phyloP scores from a whole-genome alignment of 2,797 vertebrate genomes.

The Nannoperca obscura region DNA sequence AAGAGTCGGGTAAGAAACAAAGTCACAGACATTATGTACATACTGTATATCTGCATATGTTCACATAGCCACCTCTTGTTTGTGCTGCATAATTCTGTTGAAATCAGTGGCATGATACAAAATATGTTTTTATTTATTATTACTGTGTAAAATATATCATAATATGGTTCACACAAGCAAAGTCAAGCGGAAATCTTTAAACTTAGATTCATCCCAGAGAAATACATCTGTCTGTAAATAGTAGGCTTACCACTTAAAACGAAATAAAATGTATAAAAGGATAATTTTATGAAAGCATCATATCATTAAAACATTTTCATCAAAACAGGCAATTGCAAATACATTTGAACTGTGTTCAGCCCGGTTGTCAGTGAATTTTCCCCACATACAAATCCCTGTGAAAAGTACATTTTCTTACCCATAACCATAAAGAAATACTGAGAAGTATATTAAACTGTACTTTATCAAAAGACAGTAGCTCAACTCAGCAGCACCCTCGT shows the following conservation, averaged over 20 bases:
- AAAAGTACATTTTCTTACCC: neutral
- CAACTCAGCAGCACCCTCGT: neutral
- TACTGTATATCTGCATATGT: neutral
- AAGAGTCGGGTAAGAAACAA: slow-evolving; percentile 93
- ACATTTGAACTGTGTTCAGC: neutral
- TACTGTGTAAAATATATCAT: neutral
- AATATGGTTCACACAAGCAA: neutral
- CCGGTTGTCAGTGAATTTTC: neutral
- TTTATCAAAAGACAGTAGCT: neutral
- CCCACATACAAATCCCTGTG: neutral
- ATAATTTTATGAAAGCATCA: neutral
- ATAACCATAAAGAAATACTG: neutral
- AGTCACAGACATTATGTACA: neutral
- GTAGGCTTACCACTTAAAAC: neutral
- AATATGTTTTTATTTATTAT: neutral
- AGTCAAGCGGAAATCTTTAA: neutral
- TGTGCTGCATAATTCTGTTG: neutral
- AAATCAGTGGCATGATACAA: neutral
- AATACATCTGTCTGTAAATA: neutral
- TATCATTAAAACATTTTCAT: neutral
- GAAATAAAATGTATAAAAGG: neutral
- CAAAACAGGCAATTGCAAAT: neutral
- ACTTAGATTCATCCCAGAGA: neutral
- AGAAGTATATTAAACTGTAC: neutral
- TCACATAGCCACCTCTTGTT: neutral